Evolutionary conservation across 2,888 invertebrate species (phyloP).

Genomic region (Cephus runcator): DNA sequence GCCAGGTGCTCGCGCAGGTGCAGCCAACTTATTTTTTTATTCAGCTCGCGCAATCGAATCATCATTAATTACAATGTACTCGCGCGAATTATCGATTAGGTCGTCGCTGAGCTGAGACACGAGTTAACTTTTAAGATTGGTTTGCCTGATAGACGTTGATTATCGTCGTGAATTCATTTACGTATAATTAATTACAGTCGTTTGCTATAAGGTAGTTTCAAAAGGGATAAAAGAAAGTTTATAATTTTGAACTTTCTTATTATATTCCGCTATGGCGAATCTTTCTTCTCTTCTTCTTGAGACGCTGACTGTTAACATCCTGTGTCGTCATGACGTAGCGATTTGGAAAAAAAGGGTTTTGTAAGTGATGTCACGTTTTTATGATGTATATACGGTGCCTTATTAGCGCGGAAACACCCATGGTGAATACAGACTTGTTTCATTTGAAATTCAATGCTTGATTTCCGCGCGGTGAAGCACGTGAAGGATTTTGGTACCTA

Average conservation of each 20-base stretch:
- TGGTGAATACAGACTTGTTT: constrained; percentile 1
- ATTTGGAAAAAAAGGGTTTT: background rate
- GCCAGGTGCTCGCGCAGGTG: constrained; percentile 14
- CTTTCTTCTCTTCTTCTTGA: background rate
- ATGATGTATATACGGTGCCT: background rate
- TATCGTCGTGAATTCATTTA: background rate
- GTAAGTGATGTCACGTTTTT: background rate
- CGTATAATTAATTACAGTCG: background rate
- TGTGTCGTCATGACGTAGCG: background rate
- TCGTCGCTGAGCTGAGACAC: background rate
- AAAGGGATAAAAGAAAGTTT: background rate
- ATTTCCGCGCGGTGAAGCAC: background rate
- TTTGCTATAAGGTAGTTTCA: background rate
- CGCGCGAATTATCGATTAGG: constrained; percentile 10
- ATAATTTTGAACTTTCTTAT: background rate
- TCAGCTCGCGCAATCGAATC: constrained; percentile 8
- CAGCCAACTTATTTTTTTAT: constrained; percentile 2
- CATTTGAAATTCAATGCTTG: background rate
- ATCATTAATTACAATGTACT: constrained; percentile 21
- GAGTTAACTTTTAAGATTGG: background rate
- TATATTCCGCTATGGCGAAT: background rate
- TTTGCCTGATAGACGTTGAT: background rate
- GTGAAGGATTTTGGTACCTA: background rate
- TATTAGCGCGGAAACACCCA: background rate
- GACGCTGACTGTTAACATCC: background rate